Evolutionary conservation across 2,113 vertebrate species (phyloP).

Genomic region (Platanista minor): DNA sequence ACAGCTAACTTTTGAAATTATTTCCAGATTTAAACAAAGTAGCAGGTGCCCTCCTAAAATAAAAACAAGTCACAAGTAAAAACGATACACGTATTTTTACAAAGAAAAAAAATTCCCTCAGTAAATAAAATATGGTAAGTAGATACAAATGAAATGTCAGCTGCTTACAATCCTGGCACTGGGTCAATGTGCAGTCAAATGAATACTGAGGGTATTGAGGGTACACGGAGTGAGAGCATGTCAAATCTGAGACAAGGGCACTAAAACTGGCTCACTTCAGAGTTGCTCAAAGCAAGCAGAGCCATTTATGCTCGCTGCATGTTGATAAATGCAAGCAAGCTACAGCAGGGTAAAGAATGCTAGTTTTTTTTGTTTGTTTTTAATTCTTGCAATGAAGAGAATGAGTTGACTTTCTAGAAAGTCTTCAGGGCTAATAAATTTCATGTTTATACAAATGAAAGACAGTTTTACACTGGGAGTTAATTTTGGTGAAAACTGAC

Average conservation of each 20-base stretch:
- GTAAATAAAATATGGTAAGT: slow-evolving; percentile 35
- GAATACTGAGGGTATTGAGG: background rate
- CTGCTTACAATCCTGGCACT: background rate
- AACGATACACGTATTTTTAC: background rate
- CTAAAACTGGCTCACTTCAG: background rate
- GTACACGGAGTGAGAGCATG: background rate
- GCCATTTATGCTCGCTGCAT: background rate
- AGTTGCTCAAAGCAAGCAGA: background rate
- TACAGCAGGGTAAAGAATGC: background rate
- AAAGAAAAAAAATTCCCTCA: background rate
- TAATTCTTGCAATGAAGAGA: background rate
- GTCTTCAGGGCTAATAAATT: background rate
- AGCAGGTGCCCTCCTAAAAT: slow-evolving; percentile 51
- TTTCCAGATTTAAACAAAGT: slow-evolving; percentile 51
- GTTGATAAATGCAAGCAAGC: background rate
- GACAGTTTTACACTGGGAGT: background rate
- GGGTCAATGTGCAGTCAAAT: background rate
- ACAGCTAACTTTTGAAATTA: slow-evolving; percentile 49
- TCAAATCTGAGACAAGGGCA: background rate
- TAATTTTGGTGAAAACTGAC: background rate
- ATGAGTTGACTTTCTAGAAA: slow-evolving; percentile 2
- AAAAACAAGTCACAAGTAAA: slow-evolving; percentile 39
- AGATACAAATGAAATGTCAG: slow-evolving; percentile 10
- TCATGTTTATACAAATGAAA: background rate
- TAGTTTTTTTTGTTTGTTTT: background rate